phyloP scores from a whole-genome alignment of 1,140 invertebrate species.

The Oscheius sp. region DNA sequence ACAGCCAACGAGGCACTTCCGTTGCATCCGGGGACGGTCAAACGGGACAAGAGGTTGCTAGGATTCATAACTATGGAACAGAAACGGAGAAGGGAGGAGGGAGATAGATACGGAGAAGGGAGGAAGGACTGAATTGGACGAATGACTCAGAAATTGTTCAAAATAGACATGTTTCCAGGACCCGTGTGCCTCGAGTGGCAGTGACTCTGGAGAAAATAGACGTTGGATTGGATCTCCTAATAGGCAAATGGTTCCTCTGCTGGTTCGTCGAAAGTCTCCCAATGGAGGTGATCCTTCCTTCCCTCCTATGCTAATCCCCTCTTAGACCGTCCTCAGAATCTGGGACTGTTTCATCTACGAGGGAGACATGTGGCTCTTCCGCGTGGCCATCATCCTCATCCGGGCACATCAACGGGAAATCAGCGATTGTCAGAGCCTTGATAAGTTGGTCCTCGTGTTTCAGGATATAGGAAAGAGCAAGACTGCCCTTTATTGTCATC shows the following conservation, averaged over 20 bases:
- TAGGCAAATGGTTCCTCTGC: constrained; percentile 28
- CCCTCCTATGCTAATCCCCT: background rate
- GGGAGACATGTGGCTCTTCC: constrained; percentile 29
- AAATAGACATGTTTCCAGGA: too few species aligned
- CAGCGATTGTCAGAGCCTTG: constrained; percentile 1
- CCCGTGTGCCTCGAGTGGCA: background rate
- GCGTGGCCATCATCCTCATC: constrained; percentile 15
- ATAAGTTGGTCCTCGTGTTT: constrained; percentile 16
- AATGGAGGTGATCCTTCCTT: constrained; percentile 19
- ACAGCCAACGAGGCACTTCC: too few species aligned
- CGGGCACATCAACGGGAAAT: constrained; percentile 17
- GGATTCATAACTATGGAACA: too few species aligned
- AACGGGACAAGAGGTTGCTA: too few species aligned
- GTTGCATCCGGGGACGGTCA: too few species aligned
- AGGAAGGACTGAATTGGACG: too few species aligned
- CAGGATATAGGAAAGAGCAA: constrained; percentile 30
- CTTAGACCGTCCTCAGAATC: constrained; percentile 26
- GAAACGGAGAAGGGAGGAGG: too few species aligned
- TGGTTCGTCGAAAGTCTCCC: constrained; percentile 31
- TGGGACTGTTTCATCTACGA: constrained; percentile 36
- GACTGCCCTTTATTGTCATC: constrained; percentile 22
- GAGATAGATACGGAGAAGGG: too few species aligned
- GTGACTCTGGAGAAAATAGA: constrained; percentile 21
- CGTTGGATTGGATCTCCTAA: constrained; percentile 24
- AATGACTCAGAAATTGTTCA: too few species aligned